Evolutionary conservation across 2,113 vertebrate genomes (phyloP), one percentile per base, ranked within the genome.

Genomic region (Actenoides lindsayi): DNA sequence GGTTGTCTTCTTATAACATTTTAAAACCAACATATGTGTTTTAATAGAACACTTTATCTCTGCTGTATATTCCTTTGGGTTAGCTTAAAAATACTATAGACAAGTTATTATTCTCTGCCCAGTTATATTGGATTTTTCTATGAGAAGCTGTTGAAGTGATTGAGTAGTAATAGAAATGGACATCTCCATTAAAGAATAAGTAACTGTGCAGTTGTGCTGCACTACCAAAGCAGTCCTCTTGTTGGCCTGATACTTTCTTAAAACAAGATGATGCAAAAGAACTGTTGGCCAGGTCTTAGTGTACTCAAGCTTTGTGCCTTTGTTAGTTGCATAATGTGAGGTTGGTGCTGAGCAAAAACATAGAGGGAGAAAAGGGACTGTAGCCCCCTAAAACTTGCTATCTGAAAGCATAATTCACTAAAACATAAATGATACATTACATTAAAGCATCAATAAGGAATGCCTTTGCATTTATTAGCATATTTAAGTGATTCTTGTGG

Each of bases 91-190:
- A 59, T 23, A 6, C 17, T 37, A 8, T 27, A 62, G 59, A 83
- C 23, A 87, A 86, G 62, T 57, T 82, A 90, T 68, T 30, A 56
- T 82, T 76, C 77, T 84, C 54, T 93, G 37, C 6, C 54, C 44
- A 46, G 53, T 73, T 79, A 56, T 73, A 65, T 17, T 79, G 70
- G 21, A 79, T 85, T 94, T 89, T 93, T 92, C 63, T 95, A 25
- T 44, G 33, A 91, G 62, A 95, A 31, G 35, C 54, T 23, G 44
- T 18, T 83, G 48, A 94, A 87, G n/a, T 87, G 89, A 80, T 63
- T 67, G 70, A 91, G 53, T 39, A 46, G 41, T 94, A 95, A 92
- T 35, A 85, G 89, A 87, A 93, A 92, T 54, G 41, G 91, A 79
- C 57, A 69, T 80, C 80, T 87, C 37, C 44, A 62, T 89, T 91